Base-by-base conservation (phyloP, 2,888 invertebrate species). In the Cosmorhoe ocellata region DNA sequence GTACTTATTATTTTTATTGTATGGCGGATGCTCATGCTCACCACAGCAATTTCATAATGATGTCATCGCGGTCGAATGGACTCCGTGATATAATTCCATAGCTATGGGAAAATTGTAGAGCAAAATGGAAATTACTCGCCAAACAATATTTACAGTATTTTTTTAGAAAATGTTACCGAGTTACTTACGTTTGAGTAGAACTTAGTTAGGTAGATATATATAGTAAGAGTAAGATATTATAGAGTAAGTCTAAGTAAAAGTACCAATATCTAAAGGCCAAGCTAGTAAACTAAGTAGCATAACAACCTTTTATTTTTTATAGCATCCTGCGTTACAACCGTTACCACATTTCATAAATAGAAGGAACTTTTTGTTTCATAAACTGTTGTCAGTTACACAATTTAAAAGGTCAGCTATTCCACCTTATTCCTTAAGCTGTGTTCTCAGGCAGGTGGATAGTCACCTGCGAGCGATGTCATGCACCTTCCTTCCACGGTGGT, bases 401-500 rank as follows among this genome's bases (percentile, higher is more conserved):
- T 58, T 59, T 54, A 57, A 63, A 76, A 76, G 76, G 76, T 71
- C 74, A 73, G 13, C 14, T 40, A 65, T 64, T 65, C 61, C 57
- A 59, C 14, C 36, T 40, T 30, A 40, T 44, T 18, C 18, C 18
- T 18, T 18, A 18, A 18, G 33, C 43, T 36, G 38, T 40, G 52
- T 67, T 61, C 55, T 51, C 56, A 53, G 58, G 68, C 74, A 74
- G 74, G 74, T 74, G 74, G 34, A 42, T 31, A 7, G 40, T 58
- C 79, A 76, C 75, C 78, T 76, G 77, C 71, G 22, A 68, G 77
- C 70, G 18, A 68, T 75, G 83, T 79, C 82, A 80, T 79, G 81
- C 80, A 85, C 84, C 84, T 80, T 70, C 74, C 71, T 74, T n/a
- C 76, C 81, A 79, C 80, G 81, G 75, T 74, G 69, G 73, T 59